These are phyloP conservation scores for Channallabes apus DNA, from an alignment of 2,797 vertebrate species.

Conservation along the genomic window DNA sequence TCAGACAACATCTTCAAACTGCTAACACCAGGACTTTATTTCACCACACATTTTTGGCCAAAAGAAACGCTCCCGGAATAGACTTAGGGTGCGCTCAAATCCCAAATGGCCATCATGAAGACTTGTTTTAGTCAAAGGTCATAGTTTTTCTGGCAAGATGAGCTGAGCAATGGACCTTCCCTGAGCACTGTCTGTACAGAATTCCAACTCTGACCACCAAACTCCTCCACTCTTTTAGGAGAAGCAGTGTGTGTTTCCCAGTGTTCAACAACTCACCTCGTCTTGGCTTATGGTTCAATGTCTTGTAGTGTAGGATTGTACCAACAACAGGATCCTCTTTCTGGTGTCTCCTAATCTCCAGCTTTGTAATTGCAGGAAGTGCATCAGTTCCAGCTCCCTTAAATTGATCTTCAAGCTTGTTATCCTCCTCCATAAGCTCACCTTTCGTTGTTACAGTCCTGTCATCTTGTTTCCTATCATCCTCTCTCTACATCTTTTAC, in stretches of 20 bases:
- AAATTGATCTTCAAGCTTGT: too few relatives aligned
- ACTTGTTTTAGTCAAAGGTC: slow-evolving; percentile 13
- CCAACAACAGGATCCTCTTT: slow-evolving; percentile 29
- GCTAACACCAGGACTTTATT: slow-evolving; percentile 52
- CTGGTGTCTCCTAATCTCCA: slow-evolving; percentile 31
- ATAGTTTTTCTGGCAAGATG: slow-evolving; percentile 38
- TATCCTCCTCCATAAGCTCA: too few relatives aligned
- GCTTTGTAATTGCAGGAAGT: too few relatives aligned
- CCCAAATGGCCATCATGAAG: slow-evolving; percentile 49
- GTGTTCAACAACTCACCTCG: slow-evolving; percentile 44
- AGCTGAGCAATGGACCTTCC: slow-evolving; percentile 42
- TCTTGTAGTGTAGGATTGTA: slow-evolving; percentile 23
- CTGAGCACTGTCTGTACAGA: slow-evolving; percentile 5
- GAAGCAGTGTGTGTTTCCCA: slow-evolving; percentile 19
- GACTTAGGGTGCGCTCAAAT: slow-evolving; percentile 47
- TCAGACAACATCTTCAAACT: slow-evolving; percentile 57
- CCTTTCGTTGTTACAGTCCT: too few relatives aligned
- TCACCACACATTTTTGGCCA: slow-evolving; percentile 56
- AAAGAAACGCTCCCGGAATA: slow-evolving; percentile 48
- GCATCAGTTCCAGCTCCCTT: too few relatives aligned
- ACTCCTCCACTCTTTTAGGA: slow-evolving; percentile 57
- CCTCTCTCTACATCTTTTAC: too few relatives aligned
- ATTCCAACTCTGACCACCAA: slow-evolving; percentile 48
- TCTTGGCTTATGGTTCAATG: background rate
- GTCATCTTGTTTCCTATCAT: too few relatives aligned